These are phyloP conservation scores for Danionella dracula DNA, from an alignment of 2,797 vertebrate genomes.

Conservation along the genomic window DNA sequence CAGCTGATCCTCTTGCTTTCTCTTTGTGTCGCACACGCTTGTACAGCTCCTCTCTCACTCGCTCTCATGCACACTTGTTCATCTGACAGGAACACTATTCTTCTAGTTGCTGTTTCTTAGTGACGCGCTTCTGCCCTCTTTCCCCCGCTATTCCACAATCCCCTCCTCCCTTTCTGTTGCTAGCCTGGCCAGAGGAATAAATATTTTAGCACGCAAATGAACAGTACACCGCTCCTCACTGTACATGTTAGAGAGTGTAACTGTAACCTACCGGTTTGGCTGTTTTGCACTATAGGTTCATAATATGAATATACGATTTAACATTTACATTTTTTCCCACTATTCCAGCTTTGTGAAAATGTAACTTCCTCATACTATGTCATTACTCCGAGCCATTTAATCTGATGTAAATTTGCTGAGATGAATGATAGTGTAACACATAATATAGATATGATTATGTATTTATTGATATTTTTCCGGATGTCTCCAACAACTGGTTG, in stretches of 20 bases:
- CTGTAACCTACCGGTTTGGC: no score
- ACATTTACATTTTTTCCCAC: no score
- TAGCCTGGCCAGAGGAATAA: constrained; percentile 38
- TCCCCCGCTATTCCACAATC: constrained; percentile 14
- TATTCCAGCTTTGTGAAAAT: no score
- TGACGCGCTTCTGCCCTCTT: constrained; percentile 48
- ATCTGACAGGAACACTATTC: constrained; percentile 10
- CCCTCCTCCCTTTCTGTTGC: background rate
- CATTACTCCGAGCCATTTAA: no score
- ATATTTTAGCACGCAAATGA: constrained; percentile 60
- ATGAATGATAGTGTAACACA: no score
- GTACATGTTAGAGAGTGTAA: background rate
- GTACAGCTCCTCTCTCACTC: background rate
- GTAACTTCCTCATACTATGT: no score
- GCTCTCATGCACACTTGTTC: background rate
- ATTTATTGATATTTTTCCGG: no score
- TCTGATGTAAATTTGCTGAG: no score
- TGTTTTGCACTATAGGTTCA: no score
- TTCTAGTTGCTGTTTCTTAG: constrained; percentile 60
- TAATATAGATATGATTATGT: no score
- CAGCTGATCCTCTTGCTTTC: background rate
- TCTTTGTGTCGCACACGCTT: background rate
- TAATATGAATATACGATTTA: no score
- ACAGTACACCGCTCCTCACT: constrained; percentile 28
- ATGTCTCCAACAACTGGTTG: no score